These are phyloP conservation scores for Neotoma lepida DNA, from an alignment of 2,113 vertebrate species.

Conservation along the genomic window DNA sequence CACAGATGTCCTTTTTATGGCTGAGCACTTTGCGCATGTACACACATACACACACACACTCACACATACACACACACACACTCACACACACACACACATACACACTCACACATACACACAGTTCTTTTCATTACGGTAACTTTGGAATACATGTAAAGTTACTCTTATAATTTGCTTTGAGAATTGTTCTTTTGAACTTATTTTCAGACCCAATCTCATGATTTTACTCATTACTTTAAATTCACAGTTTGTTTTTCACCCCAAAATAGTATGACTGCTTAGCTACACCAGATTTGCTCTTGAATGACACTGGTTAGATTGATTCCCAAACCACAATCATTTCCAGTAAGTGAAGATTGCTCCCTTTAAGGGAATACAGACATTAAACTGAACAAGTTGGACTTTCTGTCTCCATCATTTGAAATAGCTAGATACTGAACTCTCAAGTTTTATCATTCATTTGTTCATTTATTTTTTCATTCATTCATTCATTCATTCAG, in stretches of 20 bases:
- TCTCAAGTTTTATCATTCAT: neutral
- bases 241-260: conserved; percentile 1
- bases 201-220: conserved; percentile 20
- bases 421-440: neutral
- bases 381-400: neutral
- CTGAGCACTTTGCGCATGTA: neutral
- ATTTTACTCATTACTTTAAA: neutral
- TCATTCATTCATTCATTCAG: neutral
- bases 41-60: neutral
- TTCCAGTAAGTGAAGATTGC: neutral
- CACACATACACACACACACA: too few relatives aligned
- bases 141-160: neutral
- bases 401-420: neutral
- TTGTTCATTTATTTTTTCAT: neutral
- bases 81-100: neutral
- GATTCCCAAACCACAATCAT: conserved; percentile 11
- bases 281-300: neutral
- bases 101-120: neutral
- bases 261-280: neutral
- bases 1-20: neutral
- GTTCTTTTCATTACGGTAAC: neutral
- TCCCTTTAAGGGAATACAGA: neutral
- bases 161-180: neutral
- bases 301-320: neutral
- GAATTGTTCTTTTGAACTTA: neutral